These are phyloP conservation scores for Rhyacichthys aspro DNA, from an alignment of 2,797 vertebrate species.

Conservation along the genomic window DNA sequence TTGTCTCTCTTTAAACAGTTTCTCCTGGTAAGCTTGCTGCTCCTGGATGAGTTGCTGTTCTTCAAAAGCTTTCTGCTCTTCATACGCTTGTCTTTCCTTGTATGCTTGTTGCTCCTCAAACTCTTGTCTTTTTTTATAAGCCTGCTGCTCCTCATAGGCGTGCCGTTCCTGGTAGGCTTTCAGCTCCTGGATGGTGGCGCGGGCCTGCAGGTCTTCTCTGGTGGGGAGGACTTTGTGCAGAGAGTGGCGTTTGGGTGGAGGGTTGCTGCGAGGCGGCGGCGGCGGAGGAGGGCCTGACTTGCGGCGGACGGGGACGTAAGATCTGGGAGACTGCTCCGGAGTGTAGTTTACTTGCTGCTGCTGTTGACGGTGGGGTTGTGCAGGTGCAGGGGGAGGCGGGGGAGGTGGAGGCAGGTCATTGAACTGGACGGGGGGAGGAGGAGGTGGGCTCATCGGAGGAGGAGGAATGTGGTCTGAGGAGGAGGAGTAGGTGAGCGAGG, in stretches of 20 bases:
- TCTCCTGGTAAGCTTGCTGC: slow-evolving; percentile 73
- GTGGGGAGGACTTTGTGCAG: slow-evolving; percentile 79
- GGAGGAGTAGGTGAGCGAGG: slow-evolving; percentile 95
- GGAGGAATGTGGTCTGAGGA: slow-evolving; percentile 94
- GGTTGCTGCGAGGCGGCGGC: slow-evolving; percentile 77
- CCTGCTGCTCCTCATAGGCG: slow-evolving; percentile 68
- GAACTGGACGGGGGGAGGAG: slow-evolving; percentile 87
- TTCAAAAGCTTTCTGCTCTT: slow-evolving; percentile 70
- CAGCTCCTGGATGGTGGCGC: slow-evolving; percentile 72
- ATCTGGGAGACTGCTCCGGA: slow-evolving; percentile 74
- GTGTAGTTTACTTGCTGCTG: slow-evolving; percentile 60
- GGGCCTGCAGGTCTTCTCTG: slow-evolving; percentile 76
- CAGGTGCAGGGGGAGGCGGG: slow-evolving; percentile 88
- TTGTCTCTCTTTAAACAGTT: slow-evolving; percentile 69
- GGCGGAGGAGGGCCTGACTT: slow-evolving; percentile 83
- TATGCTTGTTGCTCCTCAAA: slow-evolving; percentile 72
- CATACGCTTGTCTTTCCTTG: slow-evolving; percentile 71
- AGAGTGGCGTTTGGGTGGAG: slow-evolving; percentile 82
- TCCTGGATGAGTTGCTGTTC: slow-evolving; percentile 70
- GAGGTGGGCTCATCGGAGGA: slow-evolving; percentile 89
- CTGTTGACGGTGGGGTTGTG: slow-evolving; percentile 80
- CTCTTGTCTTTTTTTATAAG: slow-evolving; percentile 60
- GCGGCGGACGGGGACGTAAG: slow-evolving; percentile 76
- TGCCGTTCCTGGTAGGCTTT: slow-evolving; percentile 73
- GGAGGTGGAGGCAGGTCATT: slow-evolving; percentile 83